Evolutionary conservation across 2,797 vertebrate genomes (phyloP).

Genomic region (Sebastes paucispinis): DNA sequence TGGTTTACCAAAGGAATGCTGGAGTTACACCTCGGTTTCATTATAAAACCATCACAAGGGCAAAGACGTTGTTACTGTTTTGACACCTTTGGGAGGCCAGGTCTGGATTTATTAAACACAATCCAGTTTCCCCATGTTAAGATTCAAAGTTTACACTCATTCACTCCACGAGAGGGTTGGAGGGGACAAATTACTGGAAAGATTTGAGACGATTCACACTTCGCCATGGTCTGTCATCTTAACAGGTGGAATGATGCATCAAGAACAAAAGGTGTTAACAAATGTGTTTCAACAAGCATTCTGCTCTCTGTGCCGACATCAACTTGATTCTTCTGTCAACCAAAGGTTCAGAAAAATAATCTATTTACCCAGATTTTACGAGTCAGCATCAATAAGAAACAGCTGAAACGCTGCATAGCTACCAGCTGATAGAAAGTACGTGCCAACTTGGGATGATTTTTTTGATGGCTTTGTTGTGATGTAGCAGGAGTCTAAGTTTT

Average conservation of each 20-base stretch:
- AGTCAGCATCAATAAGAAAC: background rate
- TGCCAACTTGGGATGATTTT: background rate
- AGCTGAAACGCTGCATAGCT: background rate
- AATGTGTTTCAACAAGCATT: background rate
- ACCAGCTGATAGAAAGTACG: background rate
- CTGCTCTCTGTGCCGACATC: background rate
- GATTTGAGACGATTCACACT: slow-evolving; percentile 24
- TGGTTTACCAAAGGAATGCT: slow-evolving; percentile 19
- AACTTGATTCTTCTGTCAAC: background rate
- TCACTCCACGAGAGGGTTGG: slow-evolving; percentile 14
- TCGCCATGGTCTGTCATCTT: slow-evolving; percentile 43
- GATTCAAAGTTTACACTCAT: slow-evolving; percentile 25
- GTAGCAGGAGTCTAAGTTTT: background rate
- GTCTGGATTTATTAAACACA: slow-evolving; percentile 7
- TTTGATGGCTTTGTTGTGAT: background rate
- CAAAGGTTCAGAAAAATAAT: background rate
- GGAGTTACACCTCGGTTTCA: background rate
- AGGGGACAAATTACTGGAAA: slow-evolving; percentile 3
- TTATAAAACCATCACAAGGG: background rate
- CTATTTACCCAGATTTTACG: background rate
- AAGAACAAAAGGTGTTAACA: background rate
- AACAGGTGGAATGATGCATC: slow-evolving; percentile 36
- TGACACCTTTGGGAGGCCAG: slow-evolving; percentile 33
- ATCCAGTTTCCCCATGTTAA: background rate
- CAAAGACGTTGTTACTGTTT: background rate